A percentile compares a stretch with the other conserved stretches of the same genome.
Evolutionary conservation across 2,888 invertebrate genomes (phyloP).

Genomic region (Hirudinaria manillensis): DNA sequence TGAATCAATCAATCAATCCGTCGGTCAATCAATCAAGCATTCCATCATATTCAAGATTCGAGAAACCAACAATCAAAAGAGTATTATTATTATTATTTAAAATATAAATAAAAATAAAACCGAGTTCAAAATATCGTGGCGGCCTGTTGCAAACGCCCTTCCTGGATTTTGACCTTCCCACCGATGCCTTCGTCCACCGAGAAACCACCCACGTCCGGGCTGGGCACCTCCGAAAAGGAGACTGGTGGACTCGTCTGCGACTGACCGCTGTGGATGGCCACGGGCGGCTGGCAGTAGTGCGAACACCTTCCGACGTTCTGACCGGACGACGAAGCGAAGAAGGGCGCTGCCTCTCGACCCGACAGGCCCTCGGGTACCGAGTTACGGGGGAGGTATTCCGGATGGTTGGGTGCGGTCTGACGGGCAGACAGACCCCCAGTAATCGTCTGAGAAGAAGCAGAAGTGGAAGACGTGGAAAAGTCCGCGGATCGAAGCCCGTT

Average conservation of each 20-base stretch:
- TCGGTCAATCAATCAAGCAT: no score
- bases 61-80: no score
- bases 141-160: no score
- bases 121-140: no score
- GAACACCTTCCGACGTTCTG: neutral
- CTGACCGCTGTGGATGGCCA: neutral
- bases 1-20: no score
- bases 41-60: no score
- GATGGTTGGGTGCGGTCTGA: neutral
- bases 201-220: neutral
- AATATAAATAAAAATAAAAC: no score
- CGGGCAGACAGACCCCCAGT: neutral
- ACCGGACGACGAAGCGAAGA: neutral
- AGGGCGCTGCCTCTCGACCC: neutral
- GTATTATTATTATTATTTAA: no score
- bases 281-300: neutral
- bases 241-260: neutral
- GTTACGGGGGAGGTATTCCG: neutral
- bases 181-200: neutral
- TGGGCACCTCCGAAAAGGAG: neutral
- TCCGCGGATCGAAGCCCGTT: neutral
- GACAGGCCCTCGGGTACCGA: neutral
- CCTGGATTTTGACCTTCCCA: neutral
- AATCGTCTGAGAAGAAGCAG: neutral
- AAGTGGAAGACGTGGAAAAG: neutral